phyloP scores from a whole-genome alignment of 2,888 invertebrate genomes.

The Athalia circularis region DNA sequence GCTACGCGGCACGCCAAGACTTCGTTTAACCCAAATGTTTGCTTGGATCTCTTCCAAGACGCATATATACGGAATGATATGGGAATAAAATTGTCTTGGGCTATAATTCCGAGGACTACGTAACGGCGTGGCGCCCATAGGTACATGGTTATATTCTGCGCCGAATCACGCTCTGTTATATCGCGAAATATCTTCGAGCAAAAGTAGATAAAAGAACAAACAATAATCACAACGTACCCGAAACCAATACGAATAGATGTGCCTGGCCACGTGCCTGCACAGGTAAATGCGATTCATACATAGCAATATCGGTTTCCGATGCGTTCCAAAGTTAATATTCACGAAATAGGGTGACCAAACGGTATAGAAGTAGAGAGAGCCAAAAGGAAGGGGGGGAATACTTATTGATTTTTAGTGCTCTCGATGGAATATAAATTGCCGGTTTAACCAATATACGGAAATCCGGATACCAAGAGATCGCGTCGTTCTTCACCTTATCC shows the following conservation, averaged over 20 bases:
- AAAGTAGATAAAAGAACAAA: neutral
- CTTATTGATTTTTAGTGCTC: slow-evolving; percentile 37
- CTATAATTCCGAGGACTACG: slow-evolving; percentile 20
- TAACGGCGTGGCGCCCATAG: neutral
- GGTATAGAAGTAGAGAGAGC: neutral
- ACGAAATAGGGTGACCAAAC: slow-evolving; percentile 22
- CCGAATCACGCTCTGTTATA: slow-evolving; percentile 6
- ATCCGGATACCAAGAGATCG: slow-evolving; percentile 6
- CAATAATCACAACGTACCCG: neutral
- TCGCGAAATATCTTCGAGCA: neutral
- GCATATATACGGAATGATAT: slow-evolving; percentile 49
- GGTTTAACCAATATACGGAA: slow-evolving; percentile 31
- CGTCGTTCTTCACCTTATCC: neutral
- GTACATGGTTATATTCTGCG: neutral
- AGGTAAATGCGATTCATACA: slow-evolving; percentile 25
- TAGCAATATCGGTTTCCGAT: slow-evolving; percentile 31
- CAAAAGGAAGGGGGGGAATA: neutral
- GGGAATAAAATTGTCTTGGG: slow-evolving; percentile 41
- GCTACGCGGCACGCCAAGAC: slow-evolving; percentile 44
- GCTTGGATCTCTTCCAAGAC: slow-evolving; percentile 63
- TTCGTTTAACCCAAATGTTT: slow-evolving; percentile 60
- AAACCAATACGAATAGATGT: slow-evolving; percentile 7
- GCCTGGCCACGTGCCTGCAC: neutral
- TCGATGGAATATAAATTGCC: slow-evolving; percentile 40
- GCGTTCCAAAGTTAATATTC: slow-evolving; percentile 34